These are phyloP conservation scores for Spea bombifrons DNA, from an alignment of 2,113 vertebrate genomes.

Conservation along the genomic window DNA sequence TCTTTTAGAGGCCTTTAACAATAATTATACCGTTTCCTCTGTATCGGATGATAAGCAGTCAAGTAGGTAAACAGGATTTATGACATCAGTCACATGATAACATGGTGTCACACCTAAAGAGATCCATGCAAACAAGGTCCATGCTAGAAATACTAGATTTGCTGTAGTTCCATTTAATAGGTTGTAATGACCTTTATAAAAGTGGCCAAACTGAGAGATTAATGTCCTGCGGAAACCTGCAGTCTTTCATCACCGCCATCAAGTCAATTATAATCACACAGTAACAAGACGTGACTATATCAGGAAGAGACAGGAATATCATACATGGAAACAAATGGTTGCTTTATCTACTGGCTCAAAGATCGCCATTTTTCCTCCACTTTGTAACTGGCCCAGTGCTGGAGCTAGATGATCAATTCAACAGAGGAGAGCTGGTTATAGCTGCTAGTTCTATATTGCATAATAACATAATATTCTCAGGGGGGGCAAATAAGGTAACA, in stretches of 20 bases:
- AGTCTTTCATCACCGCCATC: background rate
- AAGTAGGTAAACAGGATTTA: constrained; percentile 31
- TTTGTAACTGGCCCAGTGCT: no score
- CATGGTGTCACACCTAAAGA: background rate
- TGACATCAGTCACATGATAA: constrained; percentile 20
- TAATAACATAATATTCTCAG: no score
- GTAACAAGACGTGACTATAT: no score
- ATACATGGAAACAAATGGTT: no score
- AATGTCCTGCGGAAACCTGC: background rate
- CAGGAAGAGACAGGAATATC: no score
- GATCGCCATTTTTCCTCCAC: no score
- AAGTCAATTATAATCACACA: no score
- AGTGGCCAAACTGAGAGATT: background rate
- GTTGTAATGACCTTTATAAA: background rate
- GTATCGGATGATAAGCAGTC: constrained; percentile 11
- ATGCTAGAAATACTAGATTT: background rate
- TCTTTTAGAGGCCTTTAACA: constrained; percentile 16
- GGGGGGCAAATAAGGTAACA: no score
- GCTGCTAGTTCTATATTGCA: no score
- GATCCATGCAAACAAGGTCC: background rate
- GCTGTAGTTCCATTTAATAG: background rate
- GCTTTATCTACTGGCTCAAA: no score
- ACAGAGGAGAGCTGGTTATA: no score
- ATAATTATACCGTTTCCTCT: constrained; percentile 17
- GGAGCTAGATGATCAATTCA: no score